Percentiles rank a stretch among this genome's conserved stretches.
Evolutionary conservation across 2,113 vertebrate species (phyloP).

Genomic region (Rhinogobius similis): DNA sequence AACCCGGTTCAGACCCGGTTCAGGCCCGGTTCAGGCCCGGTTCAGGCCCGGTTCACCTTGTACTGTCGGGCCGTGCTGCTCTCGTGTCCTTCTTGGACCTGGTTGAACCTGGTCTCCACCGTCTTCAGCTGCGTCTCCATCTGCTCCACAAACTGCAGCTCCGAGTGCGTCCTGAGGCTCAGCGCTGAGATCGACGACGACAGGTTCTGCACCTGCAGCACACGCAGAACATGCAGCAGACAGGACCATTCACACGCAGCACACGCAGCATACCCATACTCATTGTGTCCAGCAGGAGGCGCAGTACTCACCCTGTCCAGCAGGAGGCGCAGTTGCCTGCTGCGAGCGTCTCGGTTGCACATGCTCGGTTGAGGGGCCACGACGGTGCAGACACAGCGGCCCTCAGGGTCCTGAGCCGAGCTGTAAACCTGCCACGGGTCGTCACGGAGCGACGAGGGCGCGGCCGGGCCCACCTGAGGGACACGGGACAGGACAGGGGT

Average conservation of each 20-base stretch:
- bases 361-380: constrained; percentile 94
- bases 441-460: constrained; percentile 84
- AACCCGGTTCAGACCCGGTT: neutral
- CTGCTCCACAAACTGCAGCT: constrained; percentile 93
- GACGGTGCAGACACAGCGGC: constrained; percentile 96
- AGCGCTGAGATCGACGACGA: constrained; percentile 94
- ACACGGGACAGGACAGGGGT: too few species aligned
- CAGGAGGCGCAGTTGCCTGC: constrained; percentile 92
- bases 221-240: neutral
- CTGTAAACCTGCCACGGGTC: constrained; percentile 93
- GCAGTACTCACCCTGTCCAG: constrained; percentile 80
- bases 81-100: constrained; percentile 93
- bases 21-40: neutral
- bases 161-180: constrained; percentile 92
- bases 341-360: constrained; percentile 94
- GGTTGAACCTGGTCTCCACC: constrained; percentile 91
- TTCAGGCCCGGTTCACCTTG: constrained; percentile 78
- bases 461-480: constrained; percentile 87
- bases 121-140: constrained; percentile 94
- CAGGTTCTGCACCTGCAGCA: constrained; percentile 93
- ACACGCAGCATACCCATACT: too few species aligned
- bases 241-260: too few species aligned
- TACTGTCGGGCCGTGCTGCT: constrained; percentile 93
- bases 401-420: constrained; percentile 94
- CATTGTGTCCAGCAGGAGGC: too few species aligned